Base-by-base conservation (phyloP, 2,888 invertebrate genomes). In the Bimastos eiseni region DNA sequence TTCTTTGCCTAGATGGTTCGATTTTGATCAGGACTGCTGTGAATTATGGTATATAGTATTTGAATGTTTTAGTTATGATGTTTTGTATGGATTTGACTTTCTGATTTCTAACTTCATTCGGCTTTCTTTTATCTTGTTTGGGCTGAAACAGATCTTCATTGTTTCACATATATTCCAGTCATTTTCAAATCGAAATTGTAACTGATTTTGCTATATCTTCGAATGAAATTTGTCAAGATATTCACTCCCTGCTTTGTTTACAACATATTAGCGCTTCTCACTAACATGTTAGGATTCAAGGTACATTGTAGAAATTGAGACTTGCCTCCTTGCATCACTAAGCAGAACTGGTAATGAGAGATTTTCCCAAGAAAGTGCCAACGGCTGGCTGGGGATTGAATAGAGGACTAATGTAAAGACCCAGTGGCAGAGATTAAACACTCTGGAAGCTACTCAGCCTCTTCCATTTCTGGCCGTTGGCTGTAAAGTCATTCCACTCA, bases 401-500 rank as follows among this genome's bases (percentile, higher is more conserved):
- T 89, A 21, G 0, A 3, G 15, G 88, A 36, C 37, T 38, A 37
- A n/a, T 88, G 36, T 33, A n/a, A 38, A 37, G 34, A 24, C 38
- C 88, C 34, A 30, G 38, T 88, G 30, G 11, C 88, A 88, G 88
- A 8, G 38, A 88, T 88, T 88, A 88, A 36, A 88, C 88, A 88
- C 36, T 37, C 38, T 88, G 30, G 30, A 88, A 37, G 36, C 36
- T 33, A 34, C 38, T 36, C 88, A 33, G 15, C 38, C 38, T 30
- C 30, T 4, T 34, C 88, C 34, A 88, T 30, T 36, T 55, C 19
- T 37, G 36, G 24, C 34, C 70, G 4, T 70, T 70, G 70, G 70
- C 70, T 70, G n/a, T n/a, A n/a, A n/a, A 70, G n/a, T n/a, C 70
- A 70, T 70, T 70, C 70, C 70, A 70, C 70, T 70, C 70, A n/a